phyloP scores from a whole-genome alignment of 2,113 vertebrate genomes.

The Amazona guildingii region DNA sequence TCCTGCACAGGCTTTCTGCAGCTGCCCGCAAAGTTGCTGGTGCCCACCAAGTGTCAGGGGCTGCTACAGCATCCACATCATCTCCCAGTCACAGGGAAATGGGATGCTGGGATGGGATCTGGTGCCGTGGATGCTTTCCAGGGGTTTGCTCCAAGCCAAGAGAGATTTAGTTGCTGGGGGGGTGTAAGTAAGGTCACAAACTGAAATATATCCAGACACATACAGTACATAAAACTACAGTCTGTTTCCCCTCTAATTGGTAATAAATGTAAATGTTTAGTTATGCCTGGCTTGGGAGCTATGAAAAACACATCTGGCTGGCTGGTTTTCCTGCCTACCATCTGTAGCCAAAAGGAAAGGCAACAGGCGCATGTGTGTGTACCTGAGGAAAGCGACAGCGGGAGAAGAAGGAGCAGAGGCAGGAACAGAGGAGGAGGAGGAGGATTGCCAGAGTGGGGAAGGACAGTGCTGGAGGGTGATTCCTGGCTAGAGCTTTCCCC shows the following conservation, averaged over 20 bases:
- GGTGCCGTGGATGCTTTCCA: rapidly evolving
- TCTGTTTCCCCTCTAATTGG: conserved; percentile 82
- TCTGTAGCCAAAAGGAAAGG: conserved; percentile 57
- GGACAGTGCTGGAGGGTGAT: not conserved
- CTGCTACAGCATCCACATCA: not conserved
- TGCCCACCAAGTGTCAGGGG: not conserved
- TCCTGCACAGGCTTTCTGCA: not conserved
- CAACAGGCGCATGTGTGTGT: not conserved
- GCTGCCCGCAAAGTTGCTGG: not conserved
- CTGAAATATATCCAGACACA: conserved; percentile 71
- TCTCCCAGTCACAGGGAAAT: not conserved
- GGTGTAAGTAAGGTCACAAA: conserved; percentile 55
- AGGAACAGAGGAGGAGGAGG: not conserved
- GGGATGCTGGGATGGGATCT: not conserved
- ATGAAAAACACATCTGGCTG: conserved; percentile 82
- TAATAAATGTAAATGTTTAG: conserved; percentile 87
- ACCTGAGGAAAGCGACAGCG: not conserved
- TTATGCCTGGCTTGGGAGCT: conserved; percentile 81
- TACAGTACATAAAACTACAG: conserved; percentile 79
- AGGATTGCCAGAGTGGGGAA: not conserved
- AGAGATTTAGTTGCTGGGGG: not conserved
- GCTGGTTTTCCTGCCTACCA: conserved; percentile 71
- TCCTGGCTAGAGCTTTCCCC: not conserved
- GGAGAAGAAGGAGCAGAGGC: not conserved
- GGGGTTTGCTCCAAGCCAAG: not conserved